Evolutionary conservation across 1,140 invertebrate species (phyloP).

Genomic region (Diorhabda sublineata): DNA sequence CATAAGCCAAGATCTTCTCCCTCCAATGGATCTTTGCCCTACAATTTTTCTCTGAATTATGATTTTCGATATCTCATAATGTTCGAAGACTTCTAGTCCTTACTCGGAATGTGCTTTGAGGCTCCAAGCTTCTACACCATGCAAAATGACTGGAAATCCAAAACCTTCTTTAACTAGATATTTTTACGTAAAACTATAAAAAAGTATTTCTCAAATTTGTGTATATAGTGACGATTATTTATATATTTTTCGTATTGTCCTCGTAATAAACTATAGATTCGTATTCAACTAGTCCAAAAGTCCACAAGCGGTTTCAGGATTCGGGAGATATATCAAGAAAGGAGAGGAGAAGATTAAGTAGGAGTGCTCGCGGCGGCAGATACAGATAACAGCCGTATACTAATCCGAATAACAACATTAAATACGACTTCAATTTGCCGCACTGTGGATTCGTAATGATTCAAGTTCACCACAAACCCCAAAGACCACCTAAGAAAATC

Average conservation of each 20-base stretch:
- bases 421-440: slow-evolving; percentile 50
- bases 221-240: too few species aligned
- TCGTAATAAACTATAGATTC: not conserved
- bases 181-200: too few species aligned
- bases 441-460: slow-evolving; percentile 48
- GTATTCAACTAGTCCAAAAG: not conserved
- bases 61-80: too few species aligned
- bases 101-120: too few species aligned
- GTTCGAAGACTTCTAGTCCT: too few species aligned
- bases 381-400: slow-evolving; percentile 42
- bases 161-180: too few species aligned
- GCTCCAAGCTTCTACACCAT: too few species aligned
- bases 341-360: slow-evolving; percentile 37
- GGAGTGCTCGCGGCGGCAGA: slow-evolving; percentile 38
- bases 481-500: slow-evolving; percentile 35
- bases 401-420: slow-evolving; percentile 51
- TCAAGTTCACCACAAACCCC: slow-evolving; percentile 39
- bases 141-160: too few species aligned
- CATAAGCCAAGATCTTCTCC: too few species aligned
- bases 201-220: too few species aligned
- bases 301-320: not conserved
- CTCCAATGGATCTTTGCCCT: too few species aligned
- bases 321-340: slow-evolving; percentile 6
- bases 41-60: too few species aligned
- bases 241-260: not conserved